Evolutionary conservation across 1,140 invertebrate species (phyloP).

Genomic region (Aphelinus certus): DNA sequence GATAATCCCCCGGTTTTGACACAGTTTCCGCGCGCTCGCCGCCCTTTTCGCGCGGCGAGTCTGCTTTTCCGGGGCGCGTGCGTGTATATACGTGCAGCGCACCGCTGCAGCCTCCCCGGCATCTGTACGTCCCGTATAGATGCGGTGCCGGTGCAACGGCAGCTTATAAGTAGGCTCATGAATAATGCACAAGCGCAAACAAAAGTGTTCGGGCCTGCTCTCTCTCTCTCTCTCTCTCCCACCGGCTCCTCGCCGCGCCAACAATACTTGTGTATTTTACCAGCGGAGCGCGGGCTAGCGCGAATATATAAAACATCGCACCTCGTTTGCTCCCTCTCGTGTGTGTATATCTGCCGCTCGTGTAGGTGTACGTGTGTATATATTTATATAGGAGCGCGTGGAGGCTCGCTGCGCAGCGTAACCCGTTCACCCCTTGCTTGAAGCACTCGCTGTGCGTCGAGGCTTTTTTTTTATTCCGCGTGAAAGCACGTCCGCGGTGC

Average conservation of each 20-base stretch:
- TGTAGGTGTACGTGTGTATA: neutral
- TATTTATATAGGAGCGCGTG: neutral
- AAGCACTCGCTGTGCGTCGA: too few species aligned
- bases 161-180: slow-evolving; percentile 61
- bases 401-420: too few species aligned
- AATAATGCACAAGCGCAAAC: slow-evolving; percentile 60
- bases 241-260: slow-evolving; percentile 24
- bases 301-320: slow-evolving; percentile 36
- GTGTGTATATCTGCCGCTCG: neutral
- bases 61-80: neutral
- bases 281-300: slow-evolving; percentile 42
- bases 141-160: slow-evolving; percentile 51
- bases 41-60: too few species aligned
- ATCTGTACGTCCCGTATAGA: slow-evolving; percentile 14
- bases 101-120: neutral
- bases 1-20: slow-evolving; percentile 20
- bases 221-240: slow-evolving; percentile 36
- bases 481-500: too few species aligned
- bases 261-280: slow-evolving; percentile 58
- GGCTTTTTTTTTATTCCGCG: too few species aligned
- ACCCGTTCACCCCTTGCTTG: too few species aligned
- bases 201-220: slow-evolving; percentile 49
- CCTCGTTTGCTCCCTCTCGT: neutral
- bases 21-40: slow-evolving; percentile 1
- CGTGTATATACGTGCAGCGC: neutral